Percentiles rank a stretch among this genome's conserved stretches.
Evolutionary conservation across 2,888 invertebrate species (phyloP).

Genomic region (Cremastinae sp.): DNA sequence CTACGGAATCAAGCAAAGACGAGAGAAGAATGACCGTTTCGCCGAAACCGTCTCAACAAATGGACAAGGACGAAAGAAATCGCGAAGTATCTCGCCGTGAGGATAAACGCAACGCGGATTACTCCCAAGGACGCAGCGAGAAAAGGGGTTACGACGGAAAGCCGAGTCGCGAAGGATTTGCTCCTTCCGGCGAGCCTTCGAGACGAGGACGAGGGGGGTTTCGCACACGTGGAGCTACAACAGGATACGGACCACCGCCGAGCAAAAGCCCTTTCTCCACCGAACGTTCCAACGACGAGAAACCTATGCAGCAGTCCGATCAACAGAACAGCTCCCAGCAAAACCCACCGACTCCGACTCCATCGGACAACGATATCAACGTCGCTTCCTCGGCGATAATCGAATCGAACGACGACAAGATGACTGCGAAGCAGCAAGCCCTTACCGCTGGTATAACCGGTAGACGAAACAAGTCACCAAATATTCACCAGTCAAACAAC

Average conservation of each 20-base stretch:
- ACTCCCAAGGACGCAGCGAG: conserved; percentile 70
- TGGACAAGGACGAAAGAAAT: conserved; percentile 84
- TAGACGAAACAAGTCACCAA: conserved; percentile 78
- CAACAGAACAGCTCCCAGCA: conserved; percentile 68
- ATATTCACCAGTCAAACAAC: conserved; percentile 65
- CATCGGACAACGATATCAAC: conserved; percentile 76
- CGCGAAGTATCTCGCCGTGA: conserved; percentile 80
- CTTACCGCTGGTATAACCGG: conserved; percentile 85
- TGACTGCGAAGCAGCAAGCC: conserved; percentile 85
- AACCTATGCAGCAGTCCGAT: conserved; percentile 78
- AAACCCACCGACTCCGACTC: conserved; percentile 69
- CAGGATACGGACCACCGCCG: conserved; percentile 89
- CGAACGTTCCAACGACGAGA: conserved; percentile 79
- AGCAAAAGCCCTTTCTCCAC: conserved; percentile 87
- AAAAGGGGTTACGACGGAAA: conserved; percentile 75
- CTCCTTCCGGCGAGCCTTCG: conserved; percentile 94
- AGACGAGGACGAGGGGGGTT: conserved; percentile 88
- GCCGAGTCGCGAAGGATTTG: conserved; percentile 86
- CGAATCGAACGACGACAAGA: conserved; percentile 83
- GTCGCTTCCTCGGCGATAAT: conserved; percentile 62
- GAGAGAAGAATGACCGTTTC: conserved; percentile 82
- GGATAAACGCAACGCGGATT: conserved; percentile 71
- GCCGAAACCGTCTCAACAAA: conserved; percentile 81
- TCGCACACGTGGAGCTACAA: conserved; percentile 80
- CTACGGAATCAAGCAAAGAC: conserved; percentile 83